Evolutionary conservation across 2,888 invertebrate genomes (phyloP), one percentile per base, ranked within the genome.

Genomic region (Steinernema hermaphroditum): DNA sequence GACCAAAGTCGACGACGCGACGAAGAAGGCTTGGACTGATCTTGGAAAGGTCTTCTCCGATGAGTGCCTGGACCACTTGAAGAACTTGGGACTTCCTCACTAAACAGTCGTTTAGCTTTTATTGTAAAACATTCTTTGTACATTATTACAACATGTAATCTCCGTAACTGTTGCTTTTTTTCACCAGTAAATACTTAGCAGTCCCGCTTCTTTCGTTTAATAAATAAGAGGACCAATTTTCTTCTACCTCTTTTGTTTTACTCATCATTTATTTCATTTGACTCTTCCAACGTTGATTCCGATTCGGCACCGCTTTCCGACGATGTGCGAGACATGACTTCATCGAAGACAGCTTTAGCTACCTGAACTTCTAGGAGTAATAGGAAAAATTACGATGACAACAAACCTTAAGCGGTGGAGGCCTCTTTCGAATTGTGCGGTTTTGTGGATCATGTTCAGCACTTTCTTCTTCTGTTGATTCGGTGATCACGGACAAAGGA

Each of bases 21-120:
- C 72, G 14, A 77, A 79, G 69, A 74, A 77, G 14, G 85, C 84
- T 1, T 85, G 85, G 85, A 76, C 75, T 68, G 54, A 78, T 62
- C 73, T 85, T 43, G 85, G 83, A 29, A 77, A 82, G 24, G 76
- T 79, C n/a, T 81, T 79, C 68, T 70, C 79, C 43, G 69, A 74
- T 16, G 75, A 76, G 62, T 74, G 74, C 44, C 32, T 62, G 62
- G 62, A 34, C 19, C 62, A 62, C 14, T 32, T 62, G 62, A 62
- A 62, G 32, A 62, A 62, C 34, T 16, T 62, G 27, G 62, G 62
- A 2, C 62, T 62, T 32, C 62, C 62, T n/a, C 62, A 62, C 62
- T 62, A 32, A 62, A 24, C 16, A n/a, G n/a, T 37, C 37, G 12
- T 37, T 37, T 12, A 37, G 12, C 37, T 4, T 37, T 37, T 37